Base-by-base conservation (phyloP, 2,888 invertebrate genomes). In the Trichopria drosophilae region DNA sequence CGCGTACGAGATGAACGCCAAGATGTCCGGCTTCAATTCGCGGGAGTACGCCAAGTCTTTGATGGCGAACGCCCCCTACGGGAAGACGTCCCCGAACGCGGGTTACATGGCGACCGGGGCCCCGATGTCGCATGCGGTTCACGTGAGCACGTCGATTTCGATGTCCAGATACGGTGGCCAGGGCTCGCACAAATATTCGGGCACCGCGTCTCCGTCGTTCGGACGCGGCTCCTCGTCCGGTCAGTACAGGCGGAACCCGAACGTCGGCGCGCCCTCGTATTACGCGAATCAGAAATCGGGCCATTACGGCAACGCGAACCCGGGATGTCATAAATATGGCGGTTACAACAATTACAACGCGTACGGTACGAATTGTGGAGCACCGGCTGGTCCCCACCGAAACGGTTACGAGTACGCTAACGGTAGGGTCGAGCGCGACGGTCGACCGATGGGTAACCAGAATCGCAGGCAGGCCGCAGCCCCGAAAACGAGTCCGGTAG, bases 31-130 rank as follows among this genome's bases (percentile, higher is more conserved):
- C 31, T 28, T 51, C 32, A 61, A 59, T 36, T 57, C 60, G 7
- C 62, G 63, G 22, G 68, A 68, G 4, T 64, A 65, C 48, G 45
- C 59, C 2, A 67, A 66, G 45, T 26, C 58, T 2, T 28, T 26
- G n/a, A 44, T 55, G 22, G 51, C 43, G 10, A 26, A 13, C 39
- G 4, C 24, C 29, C 46, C 46, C 19, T 12, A 62, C 39, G 31
- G 4, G 4, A 48, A 43, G n/a, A 40, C n/a, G n/a, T n/a, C n/a
- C n/a, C n/a, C n/a, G n/a, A n/a, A n/a, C n/a, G n/a, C n/a, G n/a
- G n/a, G n/a, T n/a, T n/a, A n/a, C n/a, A n/a, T n/a, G n/a, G n/a
- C 13, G 41, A 26, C 7, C 13, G 24, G 37, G 9, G 36, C 28
- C 12, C 24, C 45, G 5, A 15, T 23, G 22, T 9, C 16, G n/a